Conservation (phyloP, 2,113 vertebrate species). For the Cyanoliseus patagonus region DNA sequence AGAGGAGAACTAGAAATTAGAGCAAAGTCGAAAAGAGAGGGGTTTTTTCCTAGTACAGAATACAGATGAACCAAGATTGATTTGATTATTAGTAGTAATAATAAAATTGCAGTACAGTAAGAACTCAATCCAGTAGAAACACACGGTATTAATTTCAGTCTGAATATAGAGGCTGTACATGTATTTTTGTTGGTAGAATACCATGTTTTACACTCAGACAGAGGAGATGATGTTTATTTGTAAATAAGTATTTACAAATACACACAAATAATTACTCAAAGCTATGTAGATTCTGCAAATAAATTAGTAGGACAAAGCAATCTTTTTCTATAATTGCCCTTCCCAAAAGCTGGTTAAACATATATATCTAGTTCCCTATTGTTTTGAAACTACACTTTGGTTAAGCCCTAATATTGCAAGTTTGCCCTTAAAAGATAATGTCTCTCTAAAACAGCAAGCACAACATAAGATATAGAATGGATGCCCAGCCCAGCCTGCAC, state of each 20-base stretch:
- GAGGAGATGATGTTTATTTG: neutral
- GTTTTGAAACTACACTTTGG: neutral
- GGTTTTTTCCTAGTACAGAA: neutral
- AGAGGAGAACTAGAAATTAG: neutral
- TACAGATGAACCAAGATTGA: neutral
- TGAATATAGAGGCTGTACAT: neutral
- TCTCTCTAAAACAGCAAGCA: neutral
- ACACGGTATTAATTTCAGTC: neutral
- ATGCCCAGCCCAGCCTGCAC: constrained; percentile 33
- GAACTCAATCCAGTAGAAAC: constrained; percentile 18
- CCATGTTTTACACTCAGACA: neutral
- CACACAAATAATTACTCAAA: neutral
- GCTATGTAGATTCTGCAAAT: neutral
- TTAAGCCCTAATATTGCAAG: neutral
- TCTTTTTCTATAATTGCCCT: neutral
- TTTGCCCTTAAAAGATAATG: constrained; percentile 37
- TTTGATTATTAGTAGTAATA: constrained; percentile 7
- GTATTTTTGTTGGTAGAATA: neutral
- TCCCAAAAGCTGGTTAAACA: neutral
- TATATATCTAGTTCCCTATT: neutral
- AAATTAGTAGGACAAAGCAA: constrained; percentile 1
- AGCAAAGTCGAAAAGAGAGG: neutral
- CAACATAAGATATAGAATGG: constrained; percentile 37
- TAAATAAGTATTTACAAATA: neutral
- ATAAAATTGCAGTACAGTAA: neutral